Evolutionary conservation across 2,113 vertebrate genomes (phyloP), one percentile per base, ranked within the genome.

Genomic region (Scomber japonicus): DNA sequence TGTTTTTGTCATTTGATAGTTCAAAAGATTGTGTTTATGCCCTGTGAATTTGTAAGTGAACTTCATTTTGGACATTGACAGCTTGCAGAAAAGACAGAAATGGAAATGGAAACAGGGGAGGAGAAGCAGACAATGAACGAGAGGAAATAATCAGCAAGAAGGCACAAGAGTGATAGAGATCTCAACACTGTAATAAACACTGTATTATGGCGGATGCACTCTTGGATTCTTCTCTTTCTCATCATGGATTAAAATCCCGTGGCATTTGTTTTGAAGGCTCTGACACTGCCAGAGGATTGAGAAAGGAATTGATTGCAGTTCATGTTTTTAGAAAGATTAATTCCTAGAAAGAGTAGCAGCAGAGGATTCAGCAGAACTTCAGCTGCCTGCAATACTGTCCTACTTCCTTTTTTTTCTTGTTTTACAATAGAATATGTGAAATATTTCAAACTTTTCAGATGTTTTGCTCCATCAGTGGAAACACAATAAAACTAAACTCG

Each of bases 301-400:
- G 55, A 48, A 80, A 66, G 14, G 71, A 71, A 71, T 60, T 66
- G 15, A 0, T 44, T 49, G 2, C 40, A 67, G 9, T 56, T 7
- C 61, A 40, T 68, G n/a, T 71, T 55, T 27, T 66, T 30, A 71
- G 40, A 55, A 48, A 60, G 53, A 71, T 64, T 15, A 54, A 49
- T 60, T 60, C 40, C 70, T 55, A 65, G 54, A 79, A 75, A 78
- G 64, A 0, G 3, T 13, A 64, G 15, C 1, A 3, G 21, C 40
- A 64, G 51, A 62, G 40, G 65, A 50, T 27, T 56, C 12, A 10
- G 65, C 21, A 21, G 50, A 40, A 46, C 15, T 56, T n/a, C 6
- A 78, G 50, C 24, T 40, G 15, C 45, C 15, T 57, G 21, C 31
- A 7, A 4, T 72, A 6, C 10, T 24, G 13, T 66, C 11, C 17